Evolutionary conservation across 2,113 vertebrate species (phyloP).

Genomic region (Potamarius usumacintae): DNA sequence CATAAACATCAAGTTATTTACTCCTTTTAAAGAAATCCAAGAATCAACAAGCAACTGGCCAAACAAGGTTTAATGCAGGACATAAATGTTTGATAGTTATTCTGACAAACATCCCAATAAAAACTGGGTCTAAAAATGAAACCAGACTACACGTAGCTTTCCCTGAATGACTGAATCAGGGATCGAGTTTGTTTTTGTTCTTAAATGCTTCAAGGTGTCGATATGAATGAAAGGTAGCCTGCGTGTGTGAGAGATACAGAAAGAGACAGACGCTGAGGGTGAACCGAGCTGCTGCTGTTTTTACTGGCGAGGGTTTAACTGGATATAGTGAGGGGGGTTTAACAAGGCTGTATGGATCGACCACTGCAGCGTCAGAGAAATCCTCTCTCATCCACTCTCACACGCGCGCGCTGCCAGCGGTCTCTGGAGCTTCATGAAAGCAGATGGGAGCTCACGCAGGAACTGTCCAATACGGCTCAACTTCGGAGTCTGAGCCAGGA

Average conservation of each 20-base stretch:
- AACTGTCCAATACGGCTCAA: slow-evolving; percentile 59
- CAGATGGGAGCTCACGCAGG: slow-evolving; percentile 43
- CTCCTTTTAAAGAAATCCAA: slow-evolving; percentile 14
- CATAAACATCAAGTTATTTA: slow-evolving; percentile 5
- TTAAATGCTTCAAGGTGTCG: neutral
- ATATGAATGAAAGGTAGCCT: slow-evolving; percentile 6
- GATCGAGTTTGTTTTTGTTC: neutral
- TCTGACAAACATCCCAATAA: neutral
- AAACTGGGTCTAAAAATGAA: neutral
- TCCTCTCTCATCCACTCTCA: slow-evolving; percentile 10
- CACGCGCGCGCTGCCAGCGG: slow-evolving; percentile 22
- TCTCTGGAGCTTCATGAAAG: slow-evolving; percentile 17
- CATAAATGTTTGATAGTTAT: neutral
- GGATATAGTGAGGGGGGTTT: slow-evolving; percentile 53
- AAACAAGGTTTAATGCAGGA: slow-evolving; percentile 11
- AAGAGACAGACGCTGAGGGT: neutral
- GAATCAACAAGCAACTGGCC: neutral
- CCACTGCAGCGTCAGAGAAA: slow-evolving; percentile 47
- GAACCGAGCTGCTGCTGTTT: slow-evolving; percentile 49
- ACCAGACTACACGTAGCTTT: neutral
- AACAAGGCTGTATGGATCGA: slow-evolving; percentile 65
- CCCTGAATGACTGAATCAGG: neutral
- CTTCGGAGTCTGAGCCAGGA: slow-evolving; percentile 55
- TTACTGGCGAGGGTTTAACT: slow-evolving; percentile 51
- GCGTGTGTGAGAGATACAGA: neutral